Base-by-base conservation (phyloP, 2,888 invertebrate species). In the Didymodactylos carnosus region DNA sequence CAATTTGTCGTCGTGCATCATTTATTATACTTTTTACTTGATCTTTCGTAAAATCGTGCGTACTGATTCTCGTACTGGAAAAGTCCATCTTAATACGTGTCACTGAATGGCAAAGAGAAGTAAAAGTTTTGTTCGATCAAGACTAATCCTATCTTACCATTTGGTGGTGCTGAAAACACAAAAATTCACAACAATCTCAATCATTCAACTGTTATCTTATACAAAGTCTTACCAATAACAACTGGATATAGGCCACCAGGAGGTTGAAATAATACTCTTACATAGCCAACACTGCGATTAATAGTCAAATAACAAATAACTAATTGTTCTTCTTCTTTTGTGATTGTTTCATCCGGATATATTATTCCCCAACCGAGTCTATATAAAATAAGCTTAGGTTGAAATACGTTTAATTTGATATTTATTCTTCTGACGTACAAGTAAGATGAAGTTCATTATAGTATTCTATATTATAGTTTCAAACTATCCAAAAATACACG, bases 271-370 rank as follows among this genome's bases (percentile, higher is more conserved):
- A 81, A 76, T 71, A 81, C 81, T 39, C 81, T 76, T 16, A 80
- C 79, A 46, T 81, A 76, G 23, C 78, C 78, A 25, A 82, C 79
- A 49, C 78, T 78, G 16, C 80, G 78, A 76, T 82, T 80, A 69
- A 81, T 79, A 13, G 80, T 80, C 70, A 82, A 78, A 76, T 81
- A 82, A 72, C 80, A 80, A 62, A 82, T 79, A 69, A 81, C 79
- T 49, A 82, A 78, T 73, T 79, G 78, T 39, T 80, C 78, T 14
- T 79, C 77, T 35, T 76, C 69, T 13, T 73, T 71, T 40, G 79
- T 77, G 10, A 76, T 76, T 25, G 49, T 27, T 16, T 62, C 46
- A 40, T 80, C 78, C n/a, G 80, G 78, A 72, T 79, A 78, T 39
- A 80, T 76, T 73, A 81, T 77, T 16, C 81, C 81, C 81, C 81